Evolutionary conservation across 1,140 invertebrate genomes (phyloP).

Genomic region (Drosophila nannoptera): DNA sequence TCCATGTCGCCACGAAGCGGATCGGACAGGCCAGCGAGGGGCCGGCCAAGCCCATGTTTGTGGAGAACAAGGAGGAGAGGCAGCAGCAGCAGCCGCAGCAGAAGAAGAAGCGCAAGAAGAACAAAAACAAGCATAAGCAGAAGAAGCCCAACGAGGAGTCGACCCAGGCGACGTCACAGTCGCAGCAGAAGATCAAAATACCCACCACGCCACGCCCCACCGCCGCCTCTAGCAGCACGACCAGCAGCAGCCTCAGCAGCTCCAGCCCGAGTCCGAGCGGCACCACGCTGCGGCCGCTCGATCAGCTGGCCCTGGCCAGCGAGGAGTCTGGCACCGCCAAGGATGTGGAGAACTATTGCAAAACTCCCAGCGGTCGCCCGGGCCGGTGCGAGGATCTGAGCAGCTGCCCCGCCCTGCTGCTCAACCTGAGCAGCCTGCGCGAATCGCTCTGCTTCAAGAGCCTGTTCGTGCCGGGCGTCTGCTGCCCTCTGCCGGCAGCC

Average conservation of each 20-base stretch:
- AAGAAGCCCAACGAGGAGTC: slow-evolving; percentile 78
- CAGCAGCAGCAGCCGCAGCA: slow-evolving; percentile 75
- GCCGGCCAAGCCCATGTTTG: slow-evolving; percentile 60
- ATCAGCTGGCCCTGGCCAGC: slow-evolving; percentile 52
- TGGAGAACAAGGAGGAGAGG: slow-evolving; percentile 75
- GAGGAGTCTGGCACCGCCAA: slow-evolving; percentile 68
- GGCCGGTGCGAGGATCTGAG: slow-evolving; percentile 94
- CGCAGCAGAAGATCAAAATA: slow-evolving; percentile 63
- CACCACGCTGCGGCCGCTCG: slow-evolving; percentile 45
- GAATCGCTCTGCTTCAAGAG: slow-evolving; percentile 95
- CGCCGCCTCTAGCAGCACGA: slow-evolving; percentile 34
- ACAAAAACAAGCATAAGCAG: slow-evolving; percentile 72
- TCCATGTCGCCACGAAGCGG: slow-evolving; percentile 60
- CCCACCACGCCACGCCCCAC: slow-evolving; percentile 65
- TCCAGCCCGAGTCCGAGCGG: background rate
- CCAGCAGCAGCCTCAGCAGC: slow-evolving; percentile 5
- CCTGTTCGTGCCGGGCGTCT: slow-evolving; percentile 93
- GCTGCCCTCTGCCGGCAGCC: slow-evolving; percentile 84
- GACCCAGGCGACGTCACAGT: slow-evolving; percentile 38
- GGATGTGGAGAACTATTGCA: slow-evolving; percentile 82
- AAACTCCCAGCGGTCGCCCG: slow-evolving; percentile 87
- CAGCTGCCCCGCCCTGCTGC: slow-evolving; percentile 90
- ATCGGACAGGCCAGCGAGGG: slow-evolving; percentile 68
- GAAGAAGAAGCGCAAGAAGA: slow-evolving; percentile 68
- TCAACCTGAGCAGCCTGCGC: slow-evolving; percentile 89